Evolutionary conservation across 2,888 invertebrate genomes (phyloP), one percentile per base, ranked within the genome.

Genomic region (Heliconius aoede): DNA sequence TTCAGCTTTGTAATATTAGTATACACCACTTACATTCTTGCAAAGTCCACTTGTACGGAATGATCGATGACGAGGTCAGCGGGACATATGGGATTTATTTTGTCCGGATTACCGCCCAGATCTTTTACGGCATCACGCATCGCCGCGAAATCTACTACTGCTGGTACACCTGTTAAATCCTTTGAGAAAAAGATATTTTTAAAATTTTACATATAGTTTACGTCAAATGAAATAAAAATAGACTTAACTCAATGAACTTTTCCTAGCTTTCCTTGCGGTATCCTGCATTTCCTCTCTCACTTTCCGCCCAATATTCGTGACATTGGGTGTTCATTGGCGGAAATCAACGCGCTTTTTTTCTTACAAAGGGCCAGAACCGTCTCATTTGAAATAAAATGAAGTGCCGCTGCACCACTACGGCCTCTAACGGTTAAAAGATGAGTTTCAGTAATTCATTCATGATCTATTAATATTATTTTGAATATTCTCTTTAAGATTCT

Each of bases 41-140:
- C 96, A 88, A 98, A 98, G 93, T 99, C 99, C 40, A 99, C 99
- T 92, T 99, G 99, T 68, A 99, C 97, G 0, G 99, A 99, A 88
- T 99, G 99, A 91, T 99, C 99, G 76, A 99, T 99, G 62, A 99
- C 99, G 82, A 99, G 95, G 93, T 99, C 99, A 0, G 99, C 98
- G 0, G 99, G 99, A 86, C 99, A 99, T 77, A 98, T 96, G 0
- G 99, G 99, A 94, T 99, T 99, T 85, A 99, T 99, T 89, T 97
- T 97, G 83, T 98, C 95, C 0, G 99, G 97, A 92, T 99, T 95
- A 0, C 99, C 99, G 0, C 97, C 97, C 7, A 99, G 93, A 30
- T 95, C 93, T 82, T 97, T 96, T 0, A 99, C 98, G 0, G 99
- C 99, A 91, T 99, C 99, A 78, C 99, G 95, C 99, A 99, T 99